phyloP scores from a whole-genome alignment of 2,113 vertebrate genomes.

The Nicator chloris region DNA sequence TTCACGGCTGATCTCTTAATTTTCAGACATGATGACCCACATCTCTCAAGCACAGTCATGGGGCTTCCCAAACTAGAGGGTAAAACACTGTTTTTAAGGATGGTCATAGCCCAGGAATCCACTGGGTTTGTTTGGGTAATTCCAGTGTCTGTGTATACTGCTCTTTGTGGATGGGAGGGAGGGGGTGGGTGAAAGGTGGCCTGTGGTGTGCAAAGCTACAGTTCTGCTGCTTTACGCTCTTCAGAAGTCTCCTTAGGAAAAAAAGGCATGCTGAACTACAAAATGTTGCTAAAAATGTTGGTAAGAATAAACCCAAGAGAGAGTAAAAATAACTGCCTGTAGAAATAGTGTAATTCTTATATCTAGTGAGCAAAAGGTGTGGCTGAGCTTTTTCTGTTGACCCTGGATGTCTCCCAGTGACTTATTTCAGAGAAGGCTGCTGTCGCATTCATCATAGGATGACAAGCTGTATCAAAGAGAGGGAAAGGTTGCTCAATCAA shows the following conservation, averaged over 20 bases:
- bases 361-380: not conserved
- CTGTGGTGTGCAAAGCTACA: not conserved
- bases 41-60: fast-evolving
- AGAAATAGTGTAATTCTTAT: not conserved
- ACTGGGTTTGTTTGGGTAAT: not conserved
- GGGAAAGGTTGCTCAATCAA: not conserved
- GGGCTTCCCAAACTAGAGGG: not conserved
- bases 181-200: not conserved
- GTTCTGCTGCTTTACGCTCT: not conserved
- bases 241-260: not conserved
- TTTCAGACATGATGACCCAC: not conserved
- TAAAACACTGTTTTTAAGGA: not conserved
- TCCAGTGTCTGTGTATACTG: not conserved
- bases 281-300: not conserved
- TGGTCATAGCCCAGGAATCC: not conserved
- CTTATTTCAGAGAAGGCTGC: not conserved
- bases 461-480: not conserved
- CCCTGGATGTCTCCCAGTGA: not conserved
- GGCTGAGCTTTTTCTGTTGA: not conserved
- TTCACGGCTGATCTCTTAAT: not conserved
- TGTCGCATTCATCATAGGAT: not conserved
- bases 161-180: not conserved
- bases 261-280: not conserved
- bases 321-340: not conserved
- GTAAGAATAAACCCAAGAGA: not conserved